These are phyloP conservation scores for Drosophila kambysellisi DNA, from an alignment of 2,888 invertebrate genomes.

Conservation along the genomic window DNA sequence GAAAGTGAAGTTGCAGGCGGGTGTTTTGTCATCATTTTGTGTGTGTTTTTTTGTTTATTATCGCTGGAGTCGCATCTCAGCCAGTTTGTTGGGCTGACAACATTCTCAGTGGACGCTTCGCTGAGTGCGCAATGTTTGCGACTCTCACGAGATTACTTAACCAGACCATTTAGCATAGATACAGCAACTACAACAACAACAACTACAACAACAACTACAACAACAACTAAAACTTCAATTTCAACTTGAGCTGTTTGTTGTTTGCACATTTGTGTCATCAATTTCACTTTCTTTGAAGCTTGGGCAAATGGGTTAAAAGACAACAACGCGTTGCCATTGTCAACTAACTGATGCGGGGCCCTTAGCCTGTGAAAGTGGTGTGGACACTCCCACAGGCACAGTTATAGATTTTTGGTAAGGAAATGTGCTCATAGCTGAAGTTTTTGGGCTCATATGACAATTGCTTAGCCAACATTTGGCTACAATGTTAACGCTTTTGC, in stretches of 20 bases:
- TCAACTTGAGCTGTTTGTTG: slow-evolving; percentile 55
- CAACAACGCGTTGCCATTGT: slow-evolving; percentile 59
- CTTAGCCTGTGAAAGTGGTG: slow-evolving; percentile 52
- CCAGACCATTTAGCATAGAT: slow-evolving; percentile 75
- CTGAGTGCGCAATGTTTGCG: slow-evolving; percentile 76
- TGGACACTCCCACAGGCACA: slow-evolving; percentile 63
- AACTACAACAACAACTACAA: slow-evolving; percentile 27
- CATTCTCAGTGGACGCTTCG: slow-evolving; percentile 63
- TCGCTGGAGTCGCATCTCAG: slow-evolving; percentile 48
- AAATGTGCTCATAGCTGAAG: slow-evolving; percentile 22
- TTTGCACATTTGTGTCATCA: slow-evolving; percentile 81
- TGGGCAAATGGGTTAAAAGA: slow-evolving; percentile 63
- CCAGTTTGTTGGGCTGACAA: slow-evolving; percentile 52
- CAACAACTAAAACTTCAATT: slow-evolving; percentile 13
- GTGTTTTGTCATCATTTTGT: slow-evolving; percentile 43
- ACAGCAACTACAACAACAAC: slow-evolving; percentile 37
- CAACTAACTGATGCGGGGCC: slow-evolving; percentile 10
- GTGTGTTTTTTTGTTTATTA: slow-evolving; percentile 19
- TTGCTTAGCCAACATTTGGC: slow-evolving; percentile 52
- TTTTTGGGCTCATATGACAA: slow-evolving; percentile 34
- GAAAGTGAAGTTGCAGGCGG: slow-evolving; percentile 64
- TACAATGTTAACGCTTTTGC: slow-evolving; percentile 48
- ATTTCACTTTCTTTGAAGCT: slow-evolving; percentile 81
- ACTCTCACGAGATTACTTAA: slow-evolving; percentile 79
- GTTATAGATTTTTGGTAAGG: slow-evolving; percentile 47